Evolutionary conservation across 2,113 vertebrate species (phyloP).

Genomic region (Lasiurus cinereus): DNA sequence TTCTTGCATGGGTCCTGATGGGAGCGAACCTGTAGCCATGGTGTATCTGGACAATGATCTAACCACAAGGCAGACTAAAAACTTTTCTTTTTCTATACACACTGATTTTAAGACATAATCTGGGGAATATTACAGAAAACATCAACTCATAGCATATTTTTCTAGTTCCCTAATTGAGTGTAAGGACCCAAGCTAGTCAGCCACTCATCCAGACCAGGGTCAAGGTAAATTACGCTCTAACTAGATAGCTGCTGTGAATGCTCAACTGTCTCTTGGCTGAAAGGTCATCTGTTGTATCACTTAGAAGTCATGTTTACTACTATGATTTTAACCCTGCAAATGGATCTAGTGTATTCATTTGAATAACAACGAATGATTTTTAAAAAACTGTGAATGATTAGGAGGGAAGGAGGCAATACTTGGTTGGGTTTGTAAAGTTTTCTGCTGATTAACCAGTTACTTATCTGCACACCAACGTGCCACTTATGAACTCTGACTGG

Average conservation of each 20-base stretch:
- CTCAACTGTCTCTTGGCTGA: conserved; percentile 5
- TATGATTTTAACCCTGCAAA: conserved; percentile 20
- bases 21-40: not conserved
- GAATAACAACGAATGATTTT: conserved; percentile 42
- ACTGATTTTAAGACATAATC: conserved; percentile 16
- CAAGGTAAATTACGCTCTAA: conserved; percentile 47
- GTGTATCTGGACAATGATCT: not conserved
- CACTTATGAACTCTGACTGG: not conserved
- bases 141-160: conserved; percentile 2
- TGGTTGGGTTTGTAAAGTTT: not conserved
- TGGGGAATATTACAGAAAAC: not conserved
- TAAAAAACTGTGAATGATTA: not conserved
- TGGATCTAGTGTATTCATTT: not conserved
- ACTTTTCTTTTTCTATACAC: not conserved
- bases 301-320: conserved; percentile 28
- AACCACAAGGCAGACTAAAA: not conserved
- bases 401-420: not conserved
- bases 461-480: not conserved
- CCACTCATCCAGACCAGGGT: not conserved
- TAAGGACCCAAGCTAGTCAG: not conserved
- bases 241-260: not conserved
- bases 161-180: not conserved
- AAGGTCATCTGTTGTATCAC: conserved; percentile 19
- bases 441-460: conserved; percentile 11
- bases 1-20: not conserved